Conservation (phyloP, 2,797 vertebrate genomes). For the Lagocephalus sceleratus region DNA sequence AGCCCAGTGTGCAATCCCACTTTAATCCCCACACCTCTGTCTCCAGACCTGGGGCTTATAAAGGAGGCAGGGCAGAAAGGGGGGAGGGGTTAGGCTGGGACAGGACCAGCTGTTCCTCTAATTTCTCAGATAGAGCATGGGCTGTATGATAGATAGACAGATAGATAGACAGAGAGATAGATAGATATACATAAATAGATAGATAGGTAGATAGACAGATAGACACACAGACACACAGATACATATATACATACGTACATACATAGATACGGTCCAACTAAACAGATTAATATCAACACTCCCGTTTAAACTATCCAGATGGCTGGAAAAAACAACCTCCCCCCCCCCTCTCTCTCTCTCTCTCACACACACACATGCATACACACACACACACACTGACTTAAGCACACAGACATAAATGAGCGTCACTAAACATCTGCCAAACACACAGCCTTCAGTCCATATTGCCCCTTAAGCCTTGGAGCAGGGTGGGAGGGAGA, state of each 20-base stretch:
- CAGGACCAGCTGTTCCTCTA: slow-evolving; percentile 69
- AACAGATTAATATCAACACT: slow-evolving; percentile 83
- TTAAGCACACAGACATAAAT: slow-evolving; percentile 58
- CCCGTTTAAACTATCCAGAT: slow-evolving; percentile 76
- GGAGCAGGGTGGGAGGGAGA: slow-evolving; percentile 46
- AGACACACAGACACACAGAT: too few species aligned
- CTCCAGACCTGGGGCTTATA: slow-evolving; percentile 62
- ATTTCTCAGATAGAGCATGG: slow-evolving; percentile 56
- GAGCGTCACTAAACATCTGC: slow-evolving; percentile 77
- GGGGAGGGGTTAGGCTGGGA: slow-evolving; percentile 16
- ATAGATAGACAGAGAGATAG: too few species aligned
- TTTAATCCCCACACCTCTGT: slow-evolving; percentile 75
- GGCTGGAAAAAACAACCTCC: slow-evolving; percentile 59
- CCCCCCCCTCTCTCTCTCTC: slow-evolving; percentile 6
- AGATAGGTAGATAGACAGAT: too few species aligned
- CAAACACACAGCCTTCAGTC: slow-evolving; percentile 60
- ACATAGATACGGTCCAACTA: slow-evolving; percentile 58
- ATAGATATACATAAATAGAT: too few species aligned
- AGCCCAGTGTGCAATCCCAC: slow-evolving; percentile 57
- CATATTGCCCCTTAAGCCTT: slow-evolving; percentile 61
- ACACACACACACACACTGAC: slow-evolving; percentile 26
- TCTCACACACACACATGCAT: slow-evolving; percentile 10
- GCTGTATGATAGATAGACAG: slow-evolving; percentile 20
- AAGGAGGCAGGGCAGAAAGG: slow-evolving; percentile 21
- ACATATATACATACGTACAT: too few species aligned